phyloP scores from a whole-genome alignment of 2,797 vertebrate genomes.

The Apodemus agrarius region DNA sequence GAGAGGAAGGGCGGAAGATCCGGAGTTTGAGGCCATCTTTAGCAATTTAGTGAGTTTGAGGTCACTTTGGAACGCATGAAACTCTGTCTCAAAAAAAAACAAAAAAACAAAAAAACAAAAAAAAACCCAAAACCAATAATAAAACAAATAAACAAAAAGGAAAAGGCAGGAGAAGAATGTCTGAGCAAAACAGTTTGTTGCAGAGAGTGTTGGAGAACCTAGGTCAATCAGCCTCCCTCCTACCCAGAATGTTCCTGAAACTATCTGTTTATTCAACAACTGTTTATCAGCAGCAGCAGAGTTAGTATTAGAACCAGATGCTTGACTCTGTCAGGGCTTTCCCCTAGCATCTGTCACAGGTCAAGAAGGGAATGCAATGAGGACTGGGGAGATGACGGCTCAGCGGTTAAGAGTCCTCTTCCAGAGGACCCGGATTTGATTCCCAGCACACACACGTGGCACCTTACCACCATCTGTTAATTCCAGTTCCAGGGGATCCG shows the following conservation, averaged over 20 bases:
- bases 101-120: neutral
- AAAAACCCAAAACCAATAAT: neutral
- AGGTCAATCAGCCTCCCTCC: neutral
- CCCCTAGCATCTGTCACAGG: neutral
- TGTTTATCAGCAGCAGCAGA: neutral
- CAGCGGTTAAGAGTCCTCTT: neutral
- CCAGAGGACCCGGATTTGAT: neutral
- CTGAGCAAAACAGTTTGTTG: neutral
- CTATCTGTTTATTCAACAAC: slow-evolving; percentile 9
- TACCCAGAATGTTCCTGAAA: no score
- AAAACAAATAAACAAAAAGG: neutral
- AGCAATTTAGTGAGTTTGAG: neutral
- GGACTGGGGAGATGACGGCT: neutral
- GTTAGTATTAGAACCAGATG: neutral
- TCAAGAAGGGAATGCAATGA: neutral
- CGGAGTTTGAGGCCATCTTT: neutral
- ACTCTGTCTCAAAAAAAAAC: neutral
- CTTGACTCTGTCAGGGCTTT: neutral
- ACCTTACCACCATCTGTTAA: neutral
- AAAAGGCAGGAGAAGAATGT: no score
- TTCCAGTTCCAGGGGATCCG: neutral
- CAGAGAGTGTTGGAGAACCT: neutral
- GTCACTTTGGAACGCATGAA: neutral
- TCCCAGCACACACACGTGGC: neutral
- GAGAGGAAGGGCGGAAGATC: neutral